Evolutionary conservation across 2,888 invertebrate genomes (phyloP).

Genomic region (Nineta flava): DNA sequence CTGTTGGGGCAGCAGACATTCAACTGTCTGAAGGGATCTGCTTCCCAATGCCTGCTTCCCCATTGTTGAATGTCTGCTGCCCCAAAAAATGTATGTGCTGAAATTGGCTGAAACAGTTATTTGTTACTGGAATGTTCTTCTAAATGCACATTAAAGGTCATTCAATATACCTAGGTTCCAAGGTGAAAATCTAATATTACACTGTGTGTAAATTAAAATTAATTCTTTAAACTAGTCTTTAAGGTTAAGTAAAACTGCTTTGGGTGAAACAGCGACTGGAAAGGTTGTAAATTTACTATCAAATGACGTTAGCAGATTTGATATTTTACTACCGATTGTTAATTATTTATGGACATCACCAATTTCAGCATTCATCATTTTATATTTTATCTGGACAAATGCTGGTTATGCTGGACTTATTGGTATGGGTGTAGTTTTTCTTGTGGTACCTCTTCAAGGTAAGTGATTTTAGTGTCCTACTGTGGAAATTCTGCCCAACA

Average conservation of each 20-base stretch:
- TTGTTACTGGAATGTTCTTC: no score
- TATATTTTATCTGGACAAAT: slow-evolving; percentile 60
- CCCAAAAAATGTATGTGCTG: no score
- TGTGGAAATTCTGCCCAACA: neutral
- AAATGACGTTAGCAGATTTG: slow-evolving; percentile 87
- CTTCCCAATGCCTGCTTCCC: no score
- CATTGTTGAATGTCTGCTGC: no score
- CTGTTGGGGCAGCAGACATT: no score
- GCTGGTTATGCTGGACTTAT: slow-evolving; percentile 59
- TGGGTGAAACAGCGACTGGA: slow-evolving; percentile 64
- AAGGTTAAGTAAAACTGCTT: slow-evolving; percentile 48
- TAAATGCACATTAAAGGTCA: no score
- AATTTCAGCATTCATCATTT: slow-evolving; percentile 44
- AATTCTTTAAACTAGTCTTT: slow-evolving; percentile 38
- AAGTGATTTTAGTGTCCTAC: slow-evolving; percentile 21
- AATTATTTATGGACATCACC: slow-evolving; percentile 85
- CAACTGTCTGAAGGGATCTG: no score
- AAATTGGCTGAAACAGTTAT: no score
- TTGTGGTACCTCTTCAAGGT: slow-evolving; percentile 77
- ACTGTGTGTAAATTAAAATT: neutral
- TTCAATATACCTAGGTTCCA: neutral
- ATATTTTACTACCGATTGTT: slow-evolving; percentile 63
- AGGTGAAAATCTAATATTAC: neutral
- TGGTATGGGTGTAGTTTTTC: slow-evolving; percentile 60
- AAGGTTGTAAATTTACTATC: slow-evolving; percentile 87